Conservation (phyloP, 2,113 vertebrate species). For the Halcyon malimbica region DNA sequence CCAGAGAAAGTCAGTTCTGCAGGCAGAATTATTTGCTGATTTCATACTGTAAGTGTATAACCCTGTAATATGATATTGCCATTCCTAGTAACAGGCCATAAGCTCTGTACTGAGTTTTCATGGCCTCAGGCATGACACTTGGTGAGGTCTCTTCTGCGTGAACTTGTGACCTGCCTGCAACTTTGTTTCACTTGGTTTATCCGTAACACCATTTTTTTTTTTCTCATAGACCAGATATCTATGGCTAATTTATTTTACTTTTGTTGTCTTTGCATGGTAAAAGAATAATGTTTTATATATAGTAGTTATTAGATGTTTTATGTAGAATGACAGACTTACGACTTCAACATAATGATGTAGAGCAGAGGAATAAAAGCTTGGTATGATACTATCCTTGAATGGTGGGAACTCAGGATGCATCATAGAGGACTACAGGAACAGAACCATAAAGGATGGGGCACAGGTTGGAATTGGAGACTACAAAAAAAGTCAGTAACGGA, state of each 20-base stretch:
- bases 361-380: not conserved
- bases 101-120: not conserved
- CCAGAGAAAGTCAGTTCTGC: not conserved
- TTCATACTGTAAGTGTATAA: not conserved
- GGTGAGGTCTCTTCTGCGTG: not conserved
- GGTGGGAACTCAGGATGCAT: fast-evolving
- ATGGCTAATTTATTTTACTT: not conserved
- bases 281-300: not conserved
- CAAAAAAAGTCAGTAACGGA: not conserved
- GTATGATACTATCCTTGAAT: not conserved
- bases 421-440: not conserved
- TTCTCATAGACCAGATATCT: not conserved
- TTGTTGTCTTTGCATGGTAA: not conserved
- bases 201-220: not conserved
- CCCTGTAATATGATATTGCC: not conserved
- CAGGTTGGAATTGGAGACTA: not conserved
- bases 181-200: not conserved
- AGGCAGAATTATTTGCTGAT: not conserved
- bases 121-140: not conserved
- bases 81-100: not conserved
- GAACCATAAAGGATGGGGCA: not conserved
- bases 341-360: not conserved
- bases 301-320: not conserved
- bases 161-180: not conserved
- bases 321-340: not conserved